Evolutionary conservation across 2,888 invertebrate genomes (phyloP).

Genomic region (Hypomecis punctinalis): DNA sequence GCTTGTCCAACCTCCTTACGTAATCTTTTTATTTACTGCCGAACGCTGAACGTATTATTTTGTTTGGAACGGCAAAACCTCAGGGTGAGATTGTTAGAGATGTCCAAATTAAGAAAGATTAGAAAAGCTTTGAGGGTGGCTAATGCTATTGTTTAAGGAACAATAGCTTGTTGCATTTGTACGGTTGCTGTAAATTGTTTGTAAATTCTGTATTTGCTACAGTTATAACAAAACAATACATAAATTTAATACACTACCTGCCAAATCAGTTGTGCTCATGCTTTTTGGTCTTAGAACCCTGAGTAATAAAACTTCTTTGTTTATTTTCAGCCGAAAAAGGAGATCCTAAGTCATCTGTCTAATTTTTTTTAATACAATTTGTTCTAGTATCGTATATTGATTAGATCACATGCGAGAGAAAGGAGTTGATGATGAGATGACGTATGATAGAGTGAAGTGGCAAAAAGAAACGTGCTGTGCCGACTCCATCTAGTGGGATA

Average conservation of each 20-base stretch:
- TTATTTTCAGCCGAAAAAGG: no score
- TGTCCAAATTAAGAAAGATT: conserved; percentile 33
- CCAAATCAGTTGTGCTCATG: conserved; percentile 28
- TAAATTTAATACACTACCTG: conserved; percentile 62
- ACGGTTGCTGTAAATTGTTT: conserved; percentile 10
- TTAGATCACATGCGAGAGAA: no score
- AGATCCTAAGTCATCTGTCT: no score
- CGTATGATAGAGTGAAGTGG: no score
- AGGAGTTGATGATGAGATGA: no score
- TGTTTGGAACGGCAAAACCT: conserved; percentile 43
- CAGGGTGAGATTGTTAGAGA: conserved; percentile 21
- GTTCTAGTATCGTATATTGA: no score
- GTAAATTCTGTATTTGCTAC: conserved; percentile 46
- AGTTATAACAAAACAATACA: conserved; percentile 68
- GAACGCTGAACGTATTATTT: conserved; percentile 65
- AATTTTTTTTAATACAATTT: no score
- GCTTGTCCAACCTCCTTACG: conserved; percentile 54
- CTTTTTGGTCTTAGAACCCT: background rate
- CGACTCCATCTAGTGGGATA: no score
- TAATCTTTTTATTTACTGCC: conserved; percentile 73
- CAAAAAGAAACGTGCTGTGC: no score
- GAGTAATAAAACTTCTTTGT: no score
- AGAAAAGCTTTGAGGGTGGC: conserved; percentile 17
- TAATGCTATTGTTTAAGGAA: conserved; percentile 26
- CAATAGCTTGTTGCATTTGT: conserved; percentile 4